Percentiles rank a stretch among this genome's conserved stretches.
Conservation (phyloP, 2,888 invertebrate species). For the Trichopria drosophilae region DNA sequence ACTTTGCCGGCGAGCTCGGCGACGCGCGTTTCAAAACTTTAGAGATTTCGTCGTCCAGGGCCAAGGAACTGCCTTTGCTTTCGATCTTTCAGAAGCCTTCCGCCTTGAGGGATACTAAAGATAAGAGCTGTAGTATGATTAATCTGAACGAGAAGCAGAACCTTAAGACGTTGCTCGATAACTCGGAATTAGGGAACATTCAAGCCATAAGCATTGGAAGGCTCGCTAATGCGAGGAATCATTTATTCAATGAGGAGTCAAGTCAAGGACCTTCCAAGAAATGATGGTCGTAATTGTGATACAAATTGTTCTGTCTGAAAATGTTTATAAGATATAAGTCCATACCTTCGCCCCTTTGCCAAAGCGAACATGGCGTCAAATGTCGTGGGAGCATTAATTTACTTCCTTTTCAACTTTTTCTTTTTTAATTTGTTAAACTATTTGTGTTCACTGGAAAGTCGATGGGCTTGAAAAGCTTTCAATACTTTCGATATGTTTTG, state of each 20-base stretch:
- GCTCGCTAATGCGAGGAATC: slow-evolving; percentile 45
- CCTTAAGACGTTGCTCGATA: slow-evolving; percentile 41
- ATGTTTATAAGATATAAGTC: too few species aligned
- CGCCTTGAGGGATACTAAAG: slow-evolving; percentile 36
- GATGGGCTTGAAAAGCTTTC: too few species aligned
- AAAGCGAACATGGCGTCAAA: slow-evolving; percentile 8
- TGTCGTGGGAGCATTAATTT: too few species aligned
- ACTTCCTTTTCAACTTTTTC: too few species aligned
- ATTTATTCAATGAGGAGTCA: slow-evolving; percentile 38
- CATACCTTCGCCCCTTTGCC: too few species aligned
- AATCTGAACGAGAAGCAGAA: slow-evolving; percentile 47
- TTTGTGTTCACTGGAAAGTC: too few species aligned
- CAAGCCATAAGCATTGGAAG: slow-evolving; percentile 47
- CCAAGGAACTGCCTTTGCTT: slow-evolving; percentile 50
- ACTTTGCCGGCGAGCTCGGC: slow-evolving; percentile 13
- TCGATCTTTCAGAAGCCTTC: slow-evolving; percentile 44
- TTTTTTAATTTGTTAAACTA: too few species aligned
- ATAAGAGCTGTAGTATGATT: slow-evolving; percentile 51
- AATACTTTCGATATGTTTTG: too few species aligned
- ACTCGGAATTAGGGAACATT: slow-evolving; percentile 42
- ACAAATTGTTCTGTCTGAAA: too few species aligned
- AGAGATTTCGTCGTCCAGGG: slow-evolving; percentile 36
- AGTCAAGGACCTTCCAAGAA: slow-evolving; percentile 11
- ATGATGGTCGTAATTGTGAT: slow-evolving; percentile 20
- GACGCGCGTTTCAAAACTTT: slow-evolving; percentile 14